Conservation (phyloP, 2,113 vertebrate genomes). For the Caracal caracal region DNA sequence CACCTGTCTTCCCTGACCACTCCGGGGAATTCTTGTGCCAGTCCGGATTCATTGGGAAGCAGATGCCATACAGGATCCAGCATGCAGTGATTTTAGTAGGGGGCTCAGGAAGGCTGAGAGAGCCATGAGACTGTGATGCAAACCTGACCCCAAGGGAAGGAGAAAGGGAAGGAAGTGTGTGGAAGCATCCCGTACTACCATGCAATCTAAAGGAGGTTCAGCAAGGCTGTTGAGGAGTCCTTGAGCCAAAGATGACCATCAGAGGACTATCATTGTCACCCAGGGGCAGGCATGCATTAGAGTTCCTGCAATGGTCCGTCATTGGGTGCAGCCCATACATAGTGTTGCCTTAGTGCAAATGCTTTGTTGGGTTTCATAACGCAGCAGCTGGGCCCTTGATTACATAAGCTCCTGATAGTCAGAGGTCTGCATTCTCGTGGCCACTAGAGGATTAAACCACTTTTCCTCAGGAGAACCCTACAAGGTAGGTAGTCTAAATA, state of each 20-base stretch:
- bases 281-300: neutral
- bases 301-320: neutral
- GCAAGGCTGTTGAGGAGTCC: neutral
- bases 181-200: neutral
- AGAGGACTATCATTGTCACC: neutral
- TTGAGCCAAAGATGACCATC: neutral
- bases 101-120: neutral
- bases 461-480: neutral
- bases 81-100: neutral
- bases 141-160: neutral
- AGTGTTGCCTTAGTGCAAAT: neutral
- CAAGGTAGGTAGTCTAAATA: neutral
- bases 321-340: neutral
- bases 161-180: neutral
- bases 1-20: neutral
- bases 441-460: neutral
- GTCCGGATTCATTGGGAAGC: neutral
- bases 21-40: neutral
- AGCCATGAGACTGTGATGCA: neutral
- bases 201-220: neutral
- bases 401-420: neutral
- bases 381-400: neutral
- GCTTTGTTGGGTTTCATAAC: neutral
- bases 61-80: neutral
- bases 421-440: neutral